A percentile compares a stretch with the other conserved stretches of the same genome.
phyloP scores from a whole-genome alignment of 2,888 invertebrate species.

The Romanomermis culicivorax region DNA sequence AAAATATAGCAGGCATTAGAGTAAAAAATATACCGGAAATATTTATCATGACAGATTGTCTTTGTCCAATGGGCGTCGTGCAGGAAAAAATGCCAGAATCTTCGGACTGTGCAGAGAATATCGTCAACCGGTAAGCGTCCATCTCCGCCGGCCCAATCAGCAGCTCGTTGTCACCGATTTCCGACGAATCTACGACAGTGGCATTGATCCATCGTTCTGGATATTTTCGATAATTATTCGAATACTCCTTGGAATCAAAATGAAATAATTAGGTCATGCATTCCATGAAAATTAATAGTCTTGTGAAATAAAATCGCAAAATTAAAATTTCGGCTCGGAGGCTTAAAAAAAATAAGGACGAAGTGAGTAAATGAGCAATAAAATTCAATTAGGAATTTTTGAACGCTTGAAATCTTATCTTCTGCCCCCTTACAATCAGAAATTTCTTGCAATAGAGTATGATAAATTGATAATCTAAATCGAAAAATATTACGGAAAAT shows the following conservation, averaged over 20 bases:
- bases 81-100: constrained; percentile 66
- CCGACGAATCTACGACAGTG: constrained; percentile 4
- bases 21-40: constrained; percentile 14
- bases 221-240: constrained; percentile 24
- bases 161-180: not conserved
- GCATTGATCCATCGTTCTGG: constrained; percentile 22
- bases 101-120: constrained; percentile 54
- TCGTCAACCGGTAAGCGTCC: constrained; percentile 53
- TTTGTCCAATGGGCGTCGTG: constrained; percentile 56
- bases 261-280: too few relatives aligned
- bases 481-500: too few relatives aligned
- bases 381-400: too few relatives aligned
- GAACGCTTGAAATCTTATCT: too few relatives aligned
- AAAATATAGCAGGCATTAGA: not conserved
- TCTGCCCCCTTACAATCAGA: too few relatives aligned
- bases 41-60: constrained; percentile 20
- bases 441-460: too few relatives aligned
- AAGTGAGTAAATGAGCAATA: too few relatives aligned
- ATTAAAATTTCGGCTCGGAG: too few relatives aligned
- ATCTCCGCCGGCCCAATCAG: constrained; percentile 24
- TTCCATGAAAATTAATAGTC: too few relatives aligned
- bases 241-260: constrained; percentile 18
- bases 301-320: too few relatives aligned
- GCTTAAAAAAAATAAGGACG: too few relatives aligned
- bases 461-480: too few relatives aligned